These are phyloP conservation scores for Tachyglossus aculeatus DNA, from an alignment of 2,797 vertebrate genomes.

Conservation along the genomic window DNA sequence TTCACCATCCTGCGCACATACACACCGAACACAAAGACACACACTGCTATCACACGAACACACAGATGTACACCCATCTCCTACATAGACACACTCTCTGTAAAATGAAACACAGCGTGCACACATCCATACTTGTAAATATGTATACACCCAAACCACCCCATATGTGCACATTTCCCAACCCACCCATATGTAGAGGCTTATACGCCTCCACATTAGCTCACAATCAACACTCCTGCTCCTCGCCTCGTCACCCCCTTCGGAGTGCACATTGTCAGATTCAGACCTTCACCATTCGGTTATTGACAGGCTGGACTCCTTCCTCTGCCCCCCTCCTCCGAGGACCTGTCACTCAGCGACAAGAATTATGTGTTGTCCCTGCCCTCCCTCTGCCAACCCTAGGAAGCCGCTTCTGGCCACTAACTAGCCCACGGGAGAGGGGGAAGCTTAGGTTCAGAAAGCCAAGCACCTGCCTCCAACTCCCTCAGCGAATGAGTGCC, in stretches of 20 bases:
- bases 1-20: no score
- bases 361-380: no score
- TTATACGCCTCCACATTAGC: background rate
- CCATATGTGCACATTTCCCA: background rate
- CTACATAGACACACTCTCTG: background rate
- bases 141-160: background rate
- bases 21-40: no score
- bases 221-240: background rate
- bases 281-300: conserved; percentile 32
- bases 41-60: no score
- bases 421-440: no score
- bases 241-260: background rate
- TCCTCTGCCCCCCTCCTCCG: conserved; percentile 49
- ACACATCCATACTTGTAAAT: background rate
- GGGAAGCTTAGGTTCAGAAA: no score
- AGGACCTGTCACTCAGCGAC: conserved; percentile 44
- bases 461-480: no score
- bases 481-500: no score
- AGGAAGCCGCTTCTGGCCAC: no score
- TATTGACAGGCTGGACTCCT: conserved; percentile 27
- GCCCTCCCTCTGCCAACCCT: no score
- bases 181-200: background rate
- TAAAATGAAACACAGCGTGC: background rate
- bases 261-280: no score
- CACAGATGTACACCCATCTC: no score